Percentiles rank a stretch among this genome's conserved stretches.
phyloP scores from a whole-genome alignment of 2,888 invertebrate species.

The Diaphora mendica region DNA sequence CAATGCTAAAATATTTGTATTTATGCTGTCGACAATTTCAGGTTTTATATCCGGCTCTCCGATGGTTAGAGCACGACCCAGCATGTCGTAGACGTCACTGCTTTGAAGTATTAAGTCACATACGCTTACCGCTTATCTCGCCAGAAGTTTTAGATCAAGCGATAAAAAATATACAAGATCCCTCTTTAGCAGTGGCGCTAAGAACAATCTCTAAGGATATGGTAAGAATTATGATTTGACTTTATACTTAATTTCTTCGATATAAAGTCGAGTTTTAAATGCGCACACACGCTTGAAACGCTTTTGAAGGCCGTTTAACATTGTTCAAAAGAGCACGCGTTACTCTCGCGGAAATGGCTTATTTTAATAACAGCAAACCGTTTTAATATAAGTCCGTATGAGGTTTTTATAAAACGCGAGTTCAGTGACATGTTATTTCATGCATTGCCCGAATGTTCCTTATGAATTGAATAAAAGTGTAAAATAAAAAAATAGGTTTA shows the following conservation, averaged over 20 bases:
- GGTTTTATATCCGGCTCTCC: constrained; percentile 94
- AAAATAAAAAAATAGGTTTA: too few relatives aligned
- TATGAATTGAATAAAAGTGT: not conserved
- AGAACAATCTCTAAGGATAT: constrained; percentile 93
- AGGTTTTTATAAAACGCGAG: not conserved
- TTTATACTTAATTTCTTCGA: not conserved
- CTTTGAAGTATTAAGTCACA: constrained; percentile 93
- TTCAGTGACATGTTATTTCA: not conserved
- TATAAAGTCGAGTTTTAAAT: not conserved
- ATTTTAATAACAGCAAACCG: not conserved
- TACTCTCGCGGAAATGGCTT: not conserved
- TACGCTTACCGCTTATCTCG: constrained; percentile 94
- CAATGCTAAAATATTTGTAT: not conserved
- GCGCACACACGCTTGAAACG: not conserved
- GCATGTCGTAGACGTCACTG: constrained; percentile 92
- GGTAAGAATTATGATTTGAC: constrained; percentile 62
- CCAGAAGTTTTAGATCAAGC: constrained; percentile 92
- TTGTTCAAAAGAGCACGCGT: not conserved
- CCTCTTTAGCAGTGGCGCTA: constrained; percentile 92
- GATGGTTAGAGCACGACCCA: constrained; percentile 95
- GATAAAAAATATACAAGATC: constrained; percentile 92
- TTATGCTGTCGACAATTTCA: constrained; percentile 57
- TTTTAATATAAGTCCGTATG: not conserved
- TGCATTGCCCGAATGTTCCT: not conserved
- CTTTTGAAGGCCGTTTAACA: not conserved